Evolutionary conservation across 2,113 vertebrate genomes (phyloP).

Genomic region (Anolis carolinensis): DNA sequence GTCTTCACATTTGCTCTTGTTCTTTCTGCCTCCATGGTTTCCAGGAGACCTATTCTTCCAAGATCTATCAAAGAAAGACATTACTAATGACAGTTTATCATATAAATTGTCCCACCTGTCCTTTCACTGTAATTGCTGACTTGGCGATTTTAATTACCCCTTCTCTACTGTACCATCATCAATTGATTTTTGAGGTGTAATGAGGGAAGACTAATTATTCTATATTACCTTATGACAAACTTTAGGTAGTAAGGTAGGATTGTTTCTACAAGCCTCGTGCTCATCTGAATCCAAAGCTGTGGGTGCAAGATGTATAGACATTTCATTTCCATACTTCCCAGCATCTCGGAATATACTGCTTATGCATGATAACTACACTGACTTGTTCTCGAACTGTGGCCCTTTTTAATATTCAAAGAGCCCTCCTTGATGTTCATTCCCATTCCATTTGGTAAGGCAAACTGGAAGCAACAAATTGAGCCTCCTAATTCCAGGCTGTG

Average conservation of each 20-base stretch:
- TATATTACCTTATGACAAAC: slow-evolving; percentile 17
- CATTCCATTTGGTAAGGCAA: background rate
- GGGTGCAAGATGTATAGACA: background rate
- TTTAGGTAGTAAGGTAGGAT: slow-evolving; percentile 3
- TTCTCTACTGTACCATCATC: background rate
- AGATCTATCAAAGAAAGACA: slow-evolving; percentile 31
- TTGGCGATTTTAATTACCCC: slow-evolving; percentile 9
- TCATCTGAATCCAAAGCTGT: too few relatives aligned
- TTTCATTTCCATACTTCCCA: background rate
- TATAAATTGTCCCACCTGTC: slow-evolving; percentile 27
- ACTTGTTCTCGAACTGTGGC: background rate
- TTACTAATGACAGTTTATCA: background rate
- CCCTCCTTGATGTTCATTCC: background rate
- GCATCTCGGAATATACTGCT: background rate
- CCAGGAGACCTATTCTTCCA: background rate
- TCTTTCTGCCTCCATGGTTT: background rate
- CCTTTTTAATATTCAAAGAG: background rate
- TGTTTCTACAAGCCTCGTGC: too few relatives aligned
- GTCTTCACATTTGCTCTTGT: background rate
- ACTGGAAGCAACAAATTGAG: background rate
- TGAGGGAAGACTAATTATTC: slow-evolving; percentile 11
- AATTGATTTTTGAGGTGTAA: slow-evolving; percentile 23
- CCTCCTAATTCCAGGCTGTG: background rate
- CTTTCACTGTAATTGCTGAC: slow-evolving; percentile 21
- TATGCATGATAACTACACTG: background rate